These are phyloP conservation scores for Chymomyza caudatula DNA, from an alignment of 2,888 invertebrate species.

Conservation along the genomic window DNA sequence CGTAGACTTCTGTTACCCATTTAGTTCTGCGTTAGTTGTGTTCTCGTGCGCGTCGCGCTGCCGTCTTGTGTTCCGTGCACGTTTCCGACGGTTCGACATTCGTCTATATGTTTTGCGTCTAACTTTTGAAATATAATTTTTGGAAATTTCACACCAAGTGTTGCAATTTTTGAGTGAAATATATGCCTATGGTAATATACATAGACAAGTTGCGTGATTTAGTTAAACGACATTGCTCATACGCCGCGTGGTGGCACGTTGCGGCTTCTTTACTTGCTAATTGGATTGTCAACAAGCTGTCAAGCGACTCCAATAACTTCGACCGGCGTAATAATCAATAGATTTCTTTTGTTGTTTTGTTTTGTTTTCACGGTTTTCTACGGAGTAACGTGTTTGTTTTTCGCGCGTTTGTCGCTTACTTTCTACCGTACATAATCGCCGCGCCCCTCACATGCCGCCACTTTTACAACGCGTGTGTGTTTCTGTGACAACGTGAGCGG, in stretches of 20 bases:
- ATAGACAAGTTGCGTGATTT: neutral
- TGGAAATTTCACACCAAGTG: neutral
- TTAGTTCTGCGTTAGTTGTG: slow-evolving; percentile 62
- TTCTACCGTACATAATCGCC: neutral
- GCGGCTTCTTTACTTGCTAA: slow-evolving; percentile 41
- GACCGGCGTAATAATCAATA: slow-evolving; percentile 56
- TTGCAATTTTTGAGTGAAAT: neutral
- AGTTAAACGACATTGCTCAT: too few relatives aligned
- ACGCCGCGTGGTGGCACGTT: neutral
- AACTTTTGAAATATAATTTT: neutral
- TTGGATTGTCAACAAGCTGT: slow-evolving; percentile 63
- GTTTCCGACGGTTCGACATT: neutral
- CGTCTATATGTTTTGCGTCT: neutral
- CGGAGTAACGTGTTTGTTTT: slow-evolving; percentile 10
- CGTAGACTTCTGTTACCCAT: slow-evolving; percentile 8
- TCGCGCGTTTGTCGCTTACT: slow-evolving; percentile 6
- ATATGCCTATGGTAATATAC: neutral
- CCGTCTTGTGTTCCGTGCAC: slow-evolving; percentile 15
- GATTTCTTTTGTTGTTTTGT: slow-evolving; percentile 36
- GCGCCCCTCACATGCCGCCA: neutral
- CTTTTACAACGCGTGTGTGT: slow-evolving; percentile 29
- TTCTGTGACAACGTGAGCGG: slow-evolving; percentile 60
- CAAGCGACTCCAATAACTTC: slow-evolving; percentile 54
- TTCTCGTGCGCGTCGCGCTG: slow-evolving; percentile 55
- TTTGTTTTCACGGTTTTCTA: slow-evolving; percentile 2